Evolutionary conservation across 2,888 invertebrate genomes (phyloP), one percentile per base, ranked within the genome.

Genomic region (Apamea crenata): DNA sequence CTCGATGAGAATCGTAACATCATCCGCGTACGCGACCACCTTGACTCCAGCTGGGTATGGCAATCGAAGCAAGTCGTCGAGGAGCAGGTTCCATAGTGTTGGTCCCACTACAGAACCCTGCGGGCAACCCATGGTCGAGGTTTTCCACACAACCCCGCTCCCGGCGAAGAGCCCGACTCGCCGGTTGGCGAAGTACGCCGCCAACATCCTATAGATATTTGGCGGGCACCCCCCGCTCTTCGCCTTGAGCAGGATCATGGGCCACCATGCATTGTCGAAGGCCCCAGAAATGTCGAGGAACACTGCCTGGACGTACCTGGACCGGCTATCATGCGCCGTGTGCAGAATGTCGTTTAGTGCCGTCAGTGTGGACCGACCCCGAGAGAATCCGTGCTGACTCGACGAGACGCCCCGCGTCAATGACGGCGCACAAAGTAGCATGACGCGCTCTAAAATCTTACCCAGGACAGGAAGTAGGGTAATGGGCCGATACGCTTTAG

Each of bases 211-310:
- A n/a, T n/a, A n/a, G n/a, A n/a, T n/a, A n/a, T n/a, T n/a, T n/a
- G n/a, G n/a, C n/a, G 90, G 89, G 50, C 85, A 85, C 0, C 90
- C 88, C 1, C 84, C 70, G 4, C 71, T 66, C 77, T 90, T 91
- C 6, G 84, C 90, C 80, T 89, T 90, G 0, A 84, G 61, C 40
- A 93, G 47, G 18, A 93, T 86, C 90, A 91, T 91, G 10, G 91
- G 91, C 92, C 93, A 92, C 91, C 91, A 91, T 3, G 92, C 90
- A 73, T 91, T 91, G 63, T 93, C 88, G 29, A 91, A 91, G 2
- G 91, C 91, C 1, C 90, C 91, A 0, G 89, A 84, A 10, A 92
- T 92, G 84, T 93, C 91, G 25, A 92, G 29, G 16, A 91, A 85
- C 0, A 91, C 79, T 0, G 82, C 85, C 63, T 88, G 89, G 0